Conservation (phyloP, 2,888 invertebrate species). For the Pantelozetes paolii region DNA sequence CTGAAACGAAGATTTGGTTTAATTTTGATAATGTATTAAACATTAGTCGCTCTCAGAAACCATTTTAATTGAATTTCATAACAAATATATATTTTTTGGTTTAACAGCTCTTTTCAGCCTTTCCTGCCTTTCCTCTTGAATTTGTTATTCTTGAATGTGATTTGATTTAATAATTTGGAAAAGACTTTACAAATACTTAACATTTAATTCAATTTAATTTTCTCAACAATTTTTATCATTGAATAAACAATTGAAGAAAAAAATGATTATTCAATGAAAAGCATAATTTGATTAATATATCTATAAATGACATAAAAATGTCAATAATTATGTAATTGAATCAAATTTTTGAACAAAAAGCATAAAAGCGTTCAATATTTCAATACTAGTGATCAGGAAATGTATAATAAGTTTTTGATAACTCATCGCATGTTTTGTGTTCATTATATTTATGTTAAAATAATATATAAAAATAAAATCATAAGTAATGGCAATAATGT, state of each 20-base stretch:
- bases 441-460: constrained; percentile 6
- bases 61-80: constrained; percentile 1
- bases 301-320: constrained; percentile 16
- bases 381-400: too few species aligned
- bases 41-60: not conserved
- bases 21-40: not conserved
- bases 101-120: too few species aligned
- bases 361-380: too few species aligned
- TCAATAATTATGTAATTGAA: constrained; percentile 17
- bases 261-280: not conserved
- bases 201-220: not conserved
- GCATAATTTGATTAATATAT: not conserved
- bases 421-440: constrained; percentile 17
- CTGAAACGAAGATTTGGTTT: not conserved
- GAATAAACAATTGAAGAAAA: not conserved
- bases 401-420: not conserved
- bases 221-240: not conserved
- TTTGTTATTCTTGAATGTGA: constrained; percentile 11
- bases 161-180: constrained; percentile 21
- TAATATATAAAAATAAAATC: not conserved
- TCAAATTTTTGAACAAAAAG: too few species aligned
- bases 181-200: constrained; percentile 14
- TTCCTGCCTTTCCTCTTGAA: not conserved
- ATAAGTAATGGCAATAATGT: not conserved
- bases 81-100: constrained; percentile 8